Base-by-base conservation (phyloP, 2,888 invertebrate species). In the Helleia helle region DNA sequence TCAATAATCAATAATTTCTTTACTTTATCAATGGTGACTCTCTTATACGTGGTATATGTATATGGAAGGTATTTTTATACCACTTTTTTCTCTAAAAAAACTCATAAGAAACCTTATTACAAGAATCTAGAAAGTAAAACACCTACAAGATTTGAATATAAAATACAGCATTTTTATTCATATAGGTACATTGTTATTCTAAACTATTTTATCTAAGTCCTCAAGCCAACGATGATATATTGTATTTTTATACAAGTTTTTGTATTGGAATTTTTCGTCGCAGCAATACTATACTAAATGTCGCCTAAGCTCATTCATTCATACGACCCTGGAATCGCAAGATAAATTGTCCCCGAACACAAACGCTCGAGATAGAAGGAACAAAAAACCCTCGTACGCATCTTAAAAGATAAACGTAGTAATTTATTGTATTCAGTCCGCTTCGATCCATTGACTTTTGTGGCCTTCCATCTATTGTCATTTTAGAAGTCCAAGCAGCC, bases 391-490 rank as follows among this genome's bases (percentile, higher is more conserved):
- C 59, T 62, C 56, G 59, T 58, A 63, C 63, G 61, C 60, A 70
- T 73, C 71, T 68, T 62, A 59, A 55, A 60, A 59, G 67, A 69
- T 71, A 68, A 68, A 58, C 65, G 65, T 62, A 59, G 73, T 77
- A 72, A 83, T 83, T 83, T 84, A 81, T 83, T 81, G 79, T 76
- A 73, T 76, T 71, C 74, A 65, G 69, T 65, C 66, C 64, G 69
- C 66, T 70, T 60, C 74, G 68, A 76, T 69, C 73, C 77, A 77
- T 80, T 79, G 79, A 76, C 68, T 79, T 70, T 75, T 68, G 80
- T 71, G 74, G 74, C 70, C 75, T 66, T 74, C 84, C 81, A 80
- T 83, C 76, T 18, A 18, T 34, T 34, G 66, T 65, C 65, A 59
- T 66, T 69, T 73, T 68, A 65, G 74, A 69, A 65, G 55, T 62